These are phyloP conservation scores for Proteles cristata DNA, from an alignment of 2,113 vertebrate genomes.

Conservation along the genomic window DNA sequence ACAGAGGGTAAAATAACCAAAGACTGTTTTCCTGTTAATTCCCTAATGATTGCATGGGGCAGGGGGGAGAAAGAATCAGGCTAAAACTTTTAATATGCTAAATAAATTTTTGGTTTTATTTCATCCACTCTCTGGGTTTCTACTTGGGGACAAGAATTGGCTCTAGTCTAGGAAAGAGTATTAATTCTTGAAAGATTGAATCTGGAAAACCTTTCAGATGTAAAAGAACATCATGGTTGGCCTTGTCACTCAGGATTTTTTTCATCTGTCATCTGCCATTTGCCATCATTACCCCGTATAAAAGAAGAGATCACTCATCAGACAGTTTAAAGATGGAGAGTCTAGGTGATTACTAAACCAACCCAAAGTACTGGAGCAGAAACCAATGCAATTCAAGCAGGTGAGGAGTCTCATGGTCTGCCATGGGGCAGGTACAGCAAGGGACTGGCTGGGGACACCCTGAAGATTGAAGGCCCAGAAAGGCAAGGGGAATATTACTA, in stretches of 20 bases:
- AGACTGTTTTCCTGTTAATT: neutral
- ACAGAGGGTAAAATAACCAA: neutral
- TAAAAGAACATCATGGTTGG: neutral
- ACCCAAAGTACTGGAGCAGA: neutral
- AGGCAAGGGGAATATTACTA: accelerated
- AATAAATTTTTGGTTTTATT: neutral
- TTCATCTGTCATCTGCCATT: neutral
- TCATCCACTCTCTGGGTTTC: neutral
- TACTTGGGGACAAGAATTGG: neutral
- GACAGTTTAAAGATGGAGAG: neutral
- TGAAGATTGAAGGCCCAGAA: accelerated
- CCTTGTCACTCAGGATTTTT: neutral
- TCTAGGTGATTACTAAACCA: neutral
- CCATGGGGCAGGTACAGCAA: neutral
- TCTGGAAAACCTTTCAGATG: neutral
- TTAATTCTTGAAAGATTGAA: neutral
- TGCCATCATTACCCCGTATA: neutral
- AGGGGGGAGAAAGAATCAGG: too few relatives aligned
- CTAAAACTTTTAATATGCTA: neutral
- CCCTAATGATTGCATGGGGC: neutral
- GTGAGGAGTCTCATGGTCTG: neutral
- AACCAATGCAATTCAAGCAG: too few relatives aligned
- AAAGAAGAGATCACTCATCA: neutral
- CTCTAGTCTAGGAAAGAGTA: neutral
- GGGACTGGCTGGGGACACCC: neutral